Conservation (phyloP, 2,113 vertebrate species). For the Mesoclemmys tuberculata region DNA sequence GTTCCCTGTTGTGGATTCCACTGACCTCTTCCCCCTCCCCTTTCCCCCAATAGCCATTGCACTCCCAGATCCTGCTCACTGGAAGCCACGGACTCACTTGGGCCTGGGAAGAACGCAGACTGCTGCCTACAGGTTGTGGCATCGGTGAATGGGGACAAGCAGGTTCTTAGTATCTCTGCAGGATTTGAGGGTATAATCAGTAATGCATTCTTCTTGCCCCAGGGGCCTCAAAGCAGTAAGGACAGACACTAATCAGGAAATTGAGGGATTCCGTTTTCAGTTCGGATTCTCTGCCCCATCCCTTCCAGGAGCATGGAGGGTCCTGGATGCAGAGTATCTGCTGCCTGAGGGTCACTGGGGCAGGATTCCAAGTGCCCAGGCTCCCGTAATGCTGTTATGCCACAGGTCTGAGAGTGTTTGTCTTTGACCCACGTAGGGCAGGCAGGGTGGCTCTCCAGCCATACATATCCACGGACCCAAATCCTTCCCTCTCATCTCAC, state of each 20-base stretch:
- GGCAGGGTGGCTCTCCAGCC: not conserved
- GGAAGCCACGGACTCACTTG: not conserved
- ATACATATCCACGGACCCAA: too few species aligned
- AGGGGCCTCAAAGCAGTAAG: not conserved
- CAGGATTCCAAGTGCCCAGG: not conserved
- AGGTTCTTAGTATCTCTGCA: not conserved
- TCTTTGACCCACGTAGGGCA: not conserved
- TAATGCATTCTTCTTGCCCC: not conserved
- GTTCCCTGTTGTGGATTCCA: not conserved
- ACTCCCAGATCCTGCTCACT: not conserved
- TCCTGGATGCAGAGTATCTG: not conserved
- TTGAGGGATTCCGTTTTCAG: not conserved
- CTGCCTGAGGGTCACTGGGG: not conserved
- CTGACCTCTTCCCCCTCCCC: too few species aligned
- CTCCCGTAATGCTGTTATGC: not conserved
- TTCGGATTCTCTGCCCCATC: not conserved
- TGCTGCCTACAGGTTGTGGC: not conserved
- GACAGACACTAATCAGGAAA: not conserved
- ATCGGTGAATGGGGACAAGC: not conserved
- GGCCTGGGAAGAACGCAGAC: not conserved
- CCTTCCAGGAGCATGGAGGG: not conserved
- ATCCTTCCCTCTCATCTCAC: not conserved
- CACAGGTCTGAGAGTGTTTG: not conserved
- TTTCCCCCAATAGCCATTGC: not conserved
- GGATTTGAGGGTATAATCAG: not conserved